Conservation (phyloP, 2,113 vertebrate species). For the Percina caprodes region DNA sequence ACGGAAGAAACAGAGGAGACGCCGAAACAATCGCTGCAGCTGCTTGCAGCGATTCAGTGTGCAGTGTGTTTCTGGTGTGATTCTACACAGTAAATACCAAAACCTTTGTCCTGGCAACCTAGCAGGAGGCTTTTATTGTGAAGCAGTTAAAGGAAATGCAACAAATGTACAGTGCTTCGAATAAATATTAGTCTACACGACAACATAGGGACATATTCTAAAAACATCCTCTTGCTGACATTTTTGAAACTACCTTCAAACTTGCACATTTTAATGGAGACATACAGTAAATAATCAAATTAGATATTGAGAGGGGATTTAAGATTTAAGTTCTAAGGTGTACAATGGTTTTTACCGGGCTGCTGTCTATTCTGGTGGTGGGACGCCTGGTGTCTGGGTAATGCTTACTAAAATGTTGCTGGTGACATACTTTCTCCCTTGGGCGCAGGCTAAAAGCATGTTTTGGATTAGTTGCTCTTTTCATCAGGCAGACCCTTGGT, state of each 20-base stretch:
- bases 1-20: too few relatives aligned
- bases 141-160: too few relatives aligned
- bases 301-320: neutral
- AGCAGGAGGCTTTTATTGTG: too few relatives aligned
- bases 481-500: neutral
- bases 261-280: too few relatives aligned
- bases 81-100: too few relatives aligned
- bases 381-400: neutral
- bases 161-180: neutral
- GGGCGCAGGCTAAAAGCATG: conserved; percentile 37
- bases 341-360: neutral
- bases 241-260: neutral
- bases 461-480: conserved; percentile 36
- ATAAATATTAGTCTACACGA: neutral
- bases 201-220: neutral
- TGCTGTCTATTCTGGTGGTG: neutral
- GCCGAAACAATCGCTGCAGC: too few relatives aligned
- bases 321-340: neutral
- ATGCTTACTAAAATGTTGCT: neutral
- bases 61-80: too few relatives aligned
- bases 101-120: too few relatives aligned
- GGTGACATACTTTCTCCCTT: conserved; percentile 1
- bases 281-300: neutral
- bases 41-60: too few relatives aligned
- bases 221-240: neutral